phyloP scores from a whole-genome alignment of 2,797 vertebrate species.

The Cheirogaleus major region DNA sequence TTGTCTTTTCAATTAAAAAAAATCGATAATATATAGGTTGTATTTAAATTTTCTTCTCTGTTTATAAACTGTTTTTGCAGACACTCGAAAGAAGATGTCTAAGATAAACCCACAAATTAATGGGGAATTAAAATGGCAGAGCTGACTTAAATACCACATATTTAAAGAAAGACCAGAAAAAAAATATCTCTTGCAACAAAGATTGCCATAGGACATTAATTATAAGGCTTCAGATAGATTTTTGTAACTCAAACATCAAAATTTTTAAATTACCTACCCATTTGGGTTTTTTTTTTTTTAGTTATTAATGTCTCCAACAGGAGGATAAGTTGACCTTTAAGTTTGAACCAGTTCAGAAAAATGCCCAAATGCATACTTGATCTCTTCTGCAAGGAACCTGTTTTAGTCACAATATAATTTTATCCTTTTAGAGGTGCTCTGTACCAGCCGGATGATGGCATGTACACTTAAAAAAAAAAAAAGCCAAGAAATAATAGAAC shows the following conservation, averaged over 20 bases:
- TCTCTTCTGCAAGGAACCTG: slow-evolving; percentile 39
- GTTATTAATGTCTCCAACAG: slow-evolving; percentile 46
- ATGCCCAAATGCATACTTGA: slow-evolving; percentile 34
- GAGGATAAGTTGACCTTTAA: slow-evolving; percentile 67
- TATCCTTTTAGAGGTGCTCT: not conserved
- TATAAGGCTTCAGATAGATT: slow-evolving; percentile 65
- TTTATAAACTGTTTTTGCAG: slow-evolving; percentile 36
- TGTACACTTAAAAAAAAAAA: not conserved
- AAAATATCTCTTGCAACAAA: slow-evolving; percentile 34
- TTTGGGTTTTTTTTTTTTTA: slow-evolving; percentile 45
- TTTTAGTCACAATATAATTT: not conserved
- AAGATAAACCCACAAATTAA: slow-evolving; percentile 28
- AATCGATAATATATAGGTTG: not conserved
- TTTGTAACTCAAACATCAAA: slow-evolving; percentile 62
- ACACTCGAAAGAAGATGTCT: not conserved
- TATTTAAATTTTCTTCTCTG: slow-evolving; percentile 38
- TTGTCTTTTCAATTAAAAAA: slow-evolving; percentile 31
- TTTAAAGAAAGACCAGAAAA: slow-evolving; percentile 34
- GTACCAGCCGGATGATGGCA: not conserved
- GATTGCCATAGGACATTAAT: slow-evolving; percentile 57
- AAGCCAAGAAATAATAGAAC: not conserved
- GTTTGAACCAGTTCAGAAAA: slow-evolving; percentile 59
- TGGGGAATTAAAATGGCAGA: slow-evolving; percentile 43
- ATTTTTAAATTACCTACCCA: slow-evolving; percentile 68
- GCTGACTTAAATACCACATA: slow-evolving; percentile 51